phyloP scores from a whole-genome alignment of 2,888 invertebrate genomes.

The Synanthedon vespiformis region DNA sequence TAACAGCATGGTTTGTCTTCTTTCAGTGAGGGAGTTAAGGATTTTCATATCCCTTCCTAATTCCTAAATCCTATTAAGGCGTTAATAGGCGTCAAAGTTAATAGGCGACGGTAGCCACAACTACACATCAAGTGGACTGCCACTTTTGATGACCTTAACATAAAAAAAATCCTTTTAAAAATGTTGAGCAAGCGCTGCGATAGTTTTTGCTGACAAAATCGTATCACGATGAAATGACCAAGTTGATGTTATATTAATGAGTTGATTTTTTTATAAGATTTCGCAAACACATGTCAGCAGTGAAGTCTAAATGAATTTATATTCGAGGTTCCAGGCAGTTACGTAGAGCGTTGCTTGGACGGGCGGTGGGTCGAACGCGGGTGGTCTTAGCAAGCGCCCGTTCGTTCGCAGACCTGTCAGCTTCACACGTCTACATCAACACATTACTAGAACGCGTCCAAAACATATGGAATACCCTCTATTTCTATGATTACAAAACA shows the following conservation, averaged over 20 bases:
- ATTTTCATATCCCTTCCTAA: too few species aligned
- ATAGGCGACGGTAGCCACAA: too few species aligned
- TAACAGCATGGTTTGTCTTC: too few species aligned
- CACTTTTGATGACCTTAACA: too few species aligned
- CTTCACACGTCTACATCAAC: constrained; percentile 51
- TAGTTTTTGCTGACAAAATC: too few species aligned
- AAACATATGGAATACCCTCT: constrained; percentile 11
- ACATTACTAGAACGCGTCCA: constrained; percentile 12
- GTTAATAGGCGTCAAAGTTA: too few species aligned
- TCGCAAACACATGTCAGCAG: neutral
- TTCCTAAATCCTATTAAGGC: too few species aligned
- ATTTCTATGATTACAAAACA: constrained; percentile 21
- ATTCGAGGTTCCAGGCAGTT: neutral
- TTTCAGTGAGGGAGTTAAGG: too few species aligned
- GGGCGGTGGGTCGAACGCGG: constrained; percentile 50
- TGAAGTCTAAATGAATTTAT: constrained; percentile 5
- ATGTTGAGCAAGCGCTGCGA: too few species aligned
- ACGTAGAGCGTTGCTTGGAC: constrained; percentile 28
- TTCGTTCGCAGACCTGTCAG: constrained; percentile 43
- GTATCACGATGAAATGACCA: neutral
- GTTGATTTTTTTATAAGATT: neutral
- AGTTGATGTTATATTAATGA: neutral
- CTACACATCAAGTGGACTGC: too few species aligned
- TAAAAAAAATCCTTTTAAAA: too few species aligned
- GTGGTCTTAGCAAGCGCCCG: constrained; percentile 30